Percentiles rank a stretch among this genome's conserved stretches.
phyloP scores from a whole-genome alignment of 1,140 invertebrate genomes.

The Drosophila malerkotliana region DNA sequence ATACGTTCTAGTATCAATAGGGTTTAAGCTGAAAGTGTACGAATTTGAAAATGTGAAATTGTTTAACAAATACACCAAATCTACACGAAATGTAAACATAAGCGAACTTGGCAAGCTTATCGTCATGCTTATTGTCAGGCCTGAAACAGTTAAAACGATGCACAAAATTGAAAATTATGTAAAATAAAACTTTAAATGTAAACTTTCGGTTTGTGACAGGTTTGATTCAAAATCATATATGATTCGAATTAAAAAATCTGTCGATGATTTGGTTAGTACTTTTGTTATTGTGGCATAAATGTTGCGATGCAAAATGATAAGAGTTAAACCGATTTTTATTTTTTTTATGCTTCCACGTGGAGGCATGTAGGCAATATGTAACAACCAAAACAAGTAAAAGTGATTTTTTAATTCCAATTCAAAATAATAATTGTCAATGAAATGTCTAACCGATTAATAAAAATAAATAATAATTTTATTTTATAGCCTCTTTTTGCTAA shows the following conservation, averaged over 20 bases:
- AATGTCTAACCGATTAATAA: no score
- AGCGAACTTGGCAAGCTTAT: neutral
- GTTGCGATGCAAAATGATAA: slow-evolving; percentile 15
- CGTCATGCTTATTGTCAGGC: neutral
- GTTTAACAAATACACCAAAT: slow-evolving; percentile 72
- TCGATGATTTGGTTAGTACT: slow-evolving; percentile 2
- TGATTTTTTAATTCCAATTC: no score
- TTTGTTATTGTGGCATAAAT: neutral
- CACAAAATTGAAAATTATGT: slow-evolving; percentile 52
- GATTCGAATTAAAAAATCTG: neutral
- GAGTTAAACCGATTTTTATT: slow-evolving; percentile 12
- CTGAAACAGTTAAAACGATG: slow-evolving; percentile 57
- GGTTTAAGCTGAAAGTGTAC: slow-evolving; percentile 76
- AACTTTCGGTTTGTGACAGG: slow-evolving; percentile 14
- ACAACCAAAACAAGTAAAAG: slow-evolving; percentile 14
- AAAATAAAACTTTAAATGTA: slow-evolving; percentile 21
- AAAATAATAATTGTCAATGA: no score
- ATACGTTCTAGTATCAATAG: slow-evolving; percentile 78
- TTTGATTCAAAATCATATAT: slow-evolving; percentile 24
- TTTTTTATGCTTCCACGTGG: slow-evolving; percentile 2
- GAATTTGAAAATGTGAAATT: slow-evolving; percentile 80
- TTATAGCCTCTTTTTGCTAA: no score
- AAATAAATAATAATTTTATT: no score
- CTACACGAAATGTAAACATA: slow-evolving; percentile 27
- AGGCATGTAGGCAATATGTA: neutral